Base-by-base conservation (phyloP, 1,140 invertebrate genomes). In the Cyclina sinensis region DNA sequence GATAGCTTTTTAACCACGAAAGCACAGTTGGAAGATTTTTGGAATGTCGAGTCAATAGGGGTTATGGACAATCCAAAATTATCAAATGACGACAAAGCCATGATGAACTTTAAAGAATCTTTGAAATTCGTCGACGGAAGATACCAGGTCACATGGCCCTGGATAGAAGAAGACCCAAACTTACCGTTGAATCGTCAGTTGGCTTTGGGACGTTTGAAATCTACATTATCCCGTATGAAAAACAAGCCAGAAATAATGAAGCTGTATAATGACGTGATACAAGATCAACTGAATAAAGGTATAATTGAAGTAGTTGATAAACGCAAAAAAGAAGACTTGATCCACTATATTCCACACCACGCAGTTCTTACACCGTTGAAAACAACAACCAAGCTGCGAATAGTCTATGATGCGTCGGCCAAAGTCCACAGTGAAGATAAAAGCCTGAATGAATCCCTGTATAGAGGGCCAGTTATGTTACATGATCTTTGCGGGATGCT, bases 391-490 rank as follows among this genome's bases (percentile, higher is more conserved):
- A n/a, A n/a, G 14, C 16, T 59, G 16, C 54, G 54, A 5, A 59
- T 59, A 12, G 54, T 59, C 4, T 59, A 59, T 59, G 54, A 59
- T n/a, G 54, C 54, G 5, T 59, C 54, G 4, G 54, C 54, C 9
- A 59, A n/a, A 24, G 24, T n/a, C 9, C 9, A 24, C 9, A 9
- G 5, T 11, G 21, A n/a, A 7, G 16, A 59, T n/a, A 59, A n/a
- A 18, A 59, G 54, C 21, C 21, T 59, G 16, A 59, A 59, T n/a
- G 65, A 81, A 32, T 54, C 79, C 16, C 65, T n/a, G n/a, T n/a
- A n/a, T n/a, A n/a, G n/a, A n/a, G n/a, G n/a, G n/a, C n/a, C n/a
- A n/a, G n/a, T n/a, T n/a, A n/a, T n/a, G n/a, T n/a, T n/a, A n/a
- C n/a, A n/a, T n/a, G n/a, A n/a, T n/a, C n/a, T n/a, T n/a, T n/a